Evolutionary conservation across 2,888 invertebrate genomes (phyloP).

Genomic region (Erpobdella octoculata): DNA sequence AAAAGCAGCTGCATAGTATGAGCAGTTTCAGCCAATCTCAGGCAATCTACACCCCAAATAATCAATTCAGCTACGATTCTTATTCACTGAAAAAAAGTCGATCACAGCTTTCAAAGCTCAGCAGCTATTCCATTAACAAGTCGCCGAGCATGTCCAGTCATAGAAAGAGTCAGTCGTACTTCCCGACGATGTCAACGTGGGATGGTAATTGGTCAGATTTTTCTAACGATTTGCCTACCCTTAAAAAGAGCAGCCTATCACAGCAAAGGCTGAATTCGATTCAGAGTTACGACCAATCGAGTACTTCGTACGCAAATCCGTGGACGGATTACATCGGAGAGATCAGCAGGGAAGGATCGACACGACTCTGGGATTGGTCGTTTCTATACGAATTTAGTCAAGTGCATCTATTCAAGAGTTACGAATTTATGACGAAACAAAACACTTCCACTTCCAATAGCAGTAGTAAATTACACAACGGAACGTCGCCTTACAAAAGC

Average conservation of each 20-base stretch:
- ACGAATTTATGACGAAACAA: not conserved
- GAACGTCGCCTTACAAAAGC: not conserved
- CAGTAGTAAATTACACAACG: not conserved
- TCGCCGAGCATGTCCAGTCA: not conserved
- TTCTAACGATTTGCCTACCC: not conserved
- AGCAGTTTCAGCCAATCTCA: not conserved
- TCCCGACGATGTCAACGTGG: too few relatives aligned
- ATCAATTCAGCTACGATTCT: not conserved
- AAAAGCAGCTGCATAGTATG: not conserved
- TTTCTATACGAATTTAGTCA: slow-evolving; percentile 2
- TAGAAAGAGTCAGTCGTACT: not conserved
- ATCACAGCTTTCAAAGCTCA: slow-evolving; percentile 4
- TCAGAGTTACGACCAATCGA: not conserved
- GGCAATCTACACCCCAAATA: not conserved
- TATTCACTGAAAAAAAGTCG: slow-evolving; percentile 9
- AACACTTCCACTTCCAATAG: too few relatives aligned
- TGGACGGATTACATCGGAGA: slow-evolving; percentile 1
- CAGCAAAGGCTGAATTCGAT: not conserved
- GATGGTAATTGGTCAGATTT: not conserved
- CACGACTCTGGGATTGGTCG: not conserved
- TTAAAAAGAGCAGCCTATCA: not conserved
- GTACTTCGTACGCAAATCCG: slow-evolving; percentile 5
- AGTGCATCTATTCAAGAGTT: not conserved
- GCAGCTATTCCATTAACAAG: slow-evolving; percentile 8
- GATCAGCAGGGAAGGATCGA: not conserved